Evolutionary conservation across 2,113 vertebrate species (phyloP).

Genomic region (Oncorhynchus tshawytscha): DNA sequence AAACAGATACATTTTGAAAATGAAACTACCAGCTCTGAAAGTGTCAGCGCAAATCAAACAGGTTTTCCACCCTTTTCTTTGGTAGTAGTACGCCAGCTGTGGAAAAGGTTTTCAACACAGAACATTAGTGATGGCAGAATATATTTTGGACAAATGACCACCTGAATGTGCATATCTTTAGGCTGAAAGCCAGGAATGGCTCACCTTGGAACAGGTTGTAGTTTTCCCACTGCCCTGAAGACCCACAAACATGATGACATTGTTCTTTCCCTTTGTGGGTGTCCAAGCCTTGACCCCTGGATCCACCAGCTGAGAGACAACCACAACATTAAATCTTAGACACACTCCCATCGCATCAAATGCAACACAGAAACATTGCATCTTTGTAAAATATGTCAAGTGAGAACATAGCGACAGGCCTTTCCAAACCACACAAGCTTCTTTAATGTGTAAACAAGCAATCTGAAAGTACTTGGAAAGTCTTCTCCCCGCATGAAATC

Average conservation of each 20-base stretch:
- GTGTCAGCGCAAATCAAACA: slow-evolving; percentile 99
- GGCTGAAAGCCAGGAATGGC: not conserved
- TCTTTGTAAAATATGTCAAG: not conserved
- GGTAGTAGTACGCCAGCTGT: slow-evolving; percentile 96
- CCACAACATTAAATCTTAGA: slow-evolving; percentile 1
- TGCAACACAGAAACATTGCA: not conserved
- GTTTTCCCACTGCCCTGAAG: slow-evolving; percentile 98
- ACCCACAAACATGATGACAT: slow-evolving; percentile 99
- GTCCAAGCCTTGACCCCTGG: slow-evolving; percentile 99
- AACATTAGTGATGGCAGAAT: not conserved
- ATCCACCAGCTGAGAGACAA: slow-evolving; percentile 85
- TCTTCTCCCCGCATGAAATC: not conserved
- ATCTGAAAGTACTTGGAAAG: not conserved
- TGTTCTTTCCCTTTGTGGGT: slow-evolving; percentile 97
- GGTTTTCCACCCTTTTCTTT: slow-evolving; percentile 99
- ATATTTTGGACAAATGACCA: not conserved
- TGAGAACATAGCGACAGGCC: not conserved
- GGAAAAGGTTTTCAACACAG: slow-evolving; percentile 35
- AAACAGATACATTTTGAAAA: not conserved
- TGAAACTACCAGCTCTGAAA: slow-evolving; percentile 89
- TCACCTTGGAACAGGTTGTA: slow-evolving; percentile 99
- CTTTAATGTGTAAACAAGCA: not conserved
- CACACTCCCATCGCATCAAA: not conserved
- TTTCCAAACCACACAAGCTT: not conserved
- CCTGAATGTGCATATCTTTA: not conserved